Percentiles rank a stretch among this genome's conserved stretches.
Evolutionary conservation across 2,113 vertebrate genomes (phyloP).

Genomic region (Chamaea fasciata): DNA sequence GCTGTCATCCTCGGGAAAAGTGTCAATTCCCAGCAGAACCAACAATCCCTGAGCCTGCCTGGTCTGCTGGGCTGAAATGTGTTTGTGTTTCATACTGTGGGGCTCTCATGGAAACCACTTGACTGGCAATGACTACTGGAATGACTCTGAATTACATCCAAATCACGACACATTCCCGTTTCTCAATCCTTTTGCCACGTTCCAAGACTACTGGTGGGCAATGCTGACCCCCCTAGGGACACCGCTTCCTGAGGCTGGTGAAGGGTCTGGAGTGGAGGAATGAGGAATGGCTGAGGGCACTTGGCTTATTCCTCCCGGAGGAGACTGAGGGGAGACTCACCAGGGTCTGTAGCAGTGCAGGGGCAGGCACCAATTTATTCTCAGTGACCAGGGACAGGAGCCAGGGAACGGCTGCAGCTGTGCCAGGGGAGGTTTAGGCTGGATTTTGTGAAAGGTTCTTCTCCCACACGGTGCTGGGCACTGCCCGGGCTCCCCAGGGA

Average conservation of each 20-base stretch:
- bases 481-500: background rate
- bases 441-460: background rate
- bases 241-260: background rate
- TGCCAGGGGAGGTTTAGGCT: rapidly evolving
- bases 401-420: background rate
- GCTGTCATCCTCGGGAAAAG: background rate
- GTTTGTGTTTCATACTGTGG: background rate
- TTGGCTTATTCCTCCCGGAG: background rate
- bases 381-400: no score
- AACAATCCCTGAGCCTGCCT: background rate
- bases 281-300: background rate
- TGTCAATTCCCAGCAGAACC: background rate
- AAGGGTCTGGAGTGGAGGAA: background rate
- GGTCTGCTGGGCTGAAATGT: background rate
- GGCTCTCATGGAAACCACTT: background rate
- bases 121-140: background rate
- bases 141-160: background rate
- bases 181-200: rapidly evolving
- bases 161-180: rapidly evolving
- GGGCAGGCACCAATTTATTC: background rate
- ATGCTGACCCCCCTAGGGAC: background rate
- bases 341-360: background rate
- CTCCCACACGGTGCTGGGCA: background rate
- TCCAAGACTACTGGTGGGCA: background rate
- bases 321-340: background rate